phyloP scores from a whole-genome alignment of 2,113 vertebrate genomes.

The Stomatorhinus ivindoensis region DNA sequence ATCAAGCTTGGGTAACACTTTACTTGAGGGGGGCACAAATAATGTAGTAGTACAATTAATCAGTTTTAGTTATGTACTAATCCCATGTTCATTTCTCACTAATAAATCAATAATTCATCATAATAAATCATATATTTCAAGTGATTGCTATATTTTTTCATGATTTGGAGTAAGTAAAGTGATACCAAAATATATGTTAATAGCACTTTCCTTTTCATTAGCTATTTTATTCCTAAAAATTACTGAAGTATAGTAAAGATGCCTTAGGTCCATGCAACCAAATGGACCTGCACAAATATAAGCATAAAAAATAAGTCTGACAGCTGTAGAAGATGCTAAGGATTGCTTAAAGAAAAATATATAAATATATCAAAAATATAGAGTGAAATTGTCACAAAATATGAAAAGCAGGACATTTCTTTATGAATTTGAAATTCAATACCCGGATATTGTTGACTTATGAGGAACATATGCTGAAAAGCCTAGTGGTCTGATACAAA shows the following conservation, averaged over 20 bases:
- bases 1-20: neutral
- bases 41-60: neutral
- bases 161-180: neutral
- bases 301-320: neutral
- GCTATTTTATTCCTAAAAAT: too few relatives aligned
- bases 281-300: too few relatives aligned
- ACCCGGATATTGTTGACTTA: neutral
- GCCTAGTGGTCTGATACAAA: neutral
- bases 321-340: neutral
- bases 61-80: neutral
- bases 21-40: neutral
- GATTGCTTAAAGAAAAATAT: neutral
- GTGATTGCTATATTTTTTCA: neutral
- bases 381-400: neutral
- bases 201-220: neutral
- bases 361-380: neutral
- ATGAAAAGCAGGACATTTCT: neutral
- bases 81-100: neutral
- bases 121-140: neutral
- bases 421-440: neutral
- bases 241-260: neutral
- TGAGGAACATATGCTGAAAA: neutral
- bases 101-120: neutral
- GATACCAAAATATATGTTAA: neutral
- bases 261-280: neutral